Conservation (phyloP, 2,113 vertebrate genomes). For the Nipponia nippon region DNA sequence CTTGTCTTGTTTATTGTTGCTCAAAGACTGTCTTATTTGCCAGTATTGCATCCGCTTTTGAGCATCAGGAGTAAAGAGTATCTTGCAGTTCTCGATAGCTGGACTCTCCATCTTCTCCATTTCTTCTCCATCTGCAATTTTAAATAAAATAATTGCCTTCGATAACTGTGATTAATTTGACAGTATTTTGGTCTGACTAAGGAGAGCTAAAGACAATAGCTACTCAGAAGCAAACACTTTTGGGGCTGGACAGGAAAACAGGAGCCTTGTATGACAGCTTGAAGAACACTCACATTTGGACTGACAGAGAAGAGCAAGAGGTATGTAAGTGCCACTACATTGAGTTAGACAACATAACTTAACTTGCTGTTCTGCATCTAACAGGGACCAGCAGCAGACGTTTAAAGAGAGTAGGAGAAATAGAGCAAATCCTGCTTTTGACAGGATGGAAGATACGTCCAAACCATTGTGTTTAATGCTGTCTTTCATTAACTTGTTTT, state of each 20-base stretch:
- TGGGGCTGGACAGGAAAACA: neutral
- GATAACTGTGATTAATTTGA: neutral
- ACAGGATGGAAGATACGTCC: neutral
- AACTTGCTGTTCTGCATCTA: neutral
- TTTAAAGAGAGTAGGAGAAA: neutral
- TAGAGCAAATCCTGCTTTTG: neutral
- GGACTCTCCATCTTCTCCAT: neutral
- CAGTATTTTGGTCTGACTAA: neutral
- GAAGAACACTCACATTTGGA: neutral
- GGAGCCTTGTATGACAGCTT: neutral
- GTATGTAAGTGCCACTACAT: neutral
- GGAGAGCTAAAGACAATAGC: neutral
- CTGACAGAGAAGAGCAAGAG: neutral
- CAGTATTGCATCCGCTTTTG: neutral
- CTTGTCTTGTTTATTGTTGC: slow-evolving; percentile 36
- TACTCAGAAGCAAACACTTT: neutral
- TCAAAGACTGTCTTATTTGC: neutral
- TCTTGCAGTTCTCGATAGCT: neutral
- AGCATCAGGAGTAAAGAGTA: neutral
- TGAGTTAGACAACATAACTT: neutral
- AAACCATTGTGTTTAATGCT: neutral
- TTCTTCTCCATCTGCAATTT: neutral
- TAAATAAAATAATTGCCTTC: neutral
- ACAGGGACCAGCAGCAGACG: neutral
- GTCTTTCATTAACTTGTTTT: neutral